These are phyloP conservation scores for Meandrusa payeni DNA, from an alignment of 2,888 invertebrate species.

Conservation along the genomic window DNA sequence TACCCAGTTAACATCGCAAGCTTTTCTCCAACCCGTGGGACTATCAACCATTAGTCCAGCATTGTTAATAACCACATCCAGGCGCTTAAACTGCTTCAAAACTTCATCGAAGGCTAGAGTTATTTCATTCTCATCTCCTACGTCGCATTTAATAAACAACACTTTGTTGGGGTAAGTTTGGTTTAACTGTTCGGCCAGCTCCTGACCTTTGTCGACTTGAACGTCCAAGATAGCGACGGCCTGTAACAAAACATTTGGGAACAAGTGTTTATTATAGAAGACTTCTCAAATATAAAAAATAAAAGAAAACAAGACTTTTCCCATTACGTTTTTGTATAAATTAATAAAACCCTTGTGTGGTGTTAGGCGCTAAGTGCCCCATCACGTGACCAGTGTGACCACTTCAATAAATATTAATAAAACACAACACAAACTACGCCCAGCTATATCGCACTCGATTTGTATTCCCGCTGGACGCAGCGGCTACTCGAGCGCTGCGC, in stretches of 20 bases:
- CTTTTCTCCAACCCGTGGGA: constrained; percentile 38
- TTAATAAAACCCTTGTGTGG: too few species aligned
- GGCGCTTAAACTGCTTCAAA: constrained; percentile 32
- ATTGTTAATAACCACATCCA: constrained; percentile 48
- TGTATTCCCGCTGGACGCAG: too few species aligned
- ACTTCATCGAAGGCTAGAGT: constrained; percentile 35
- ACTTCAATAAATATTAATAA: too few species aligned
- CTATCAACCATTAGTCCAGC: constrained; percentile 46
- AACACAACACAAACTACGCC: too few species aligned
- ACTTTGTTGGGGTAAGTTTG: constrained; percentile 32
- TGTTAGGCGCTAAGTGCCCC: too few species aligned
- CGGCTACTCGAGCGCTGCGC: too few species aligned
- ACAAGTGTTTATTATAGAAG: too few species aligned
- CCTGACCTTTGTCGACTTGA: constrained; percentile 25
- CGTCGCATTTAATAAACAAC: constrained; percentile 42
- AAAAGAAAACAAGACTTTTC: too few species aligned
- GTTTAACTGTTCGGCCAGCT: constrained; percentile 33
- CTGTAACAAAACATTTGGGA: constrained; percentile 4
- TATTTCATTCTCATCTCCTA: constrained; percentile 40
- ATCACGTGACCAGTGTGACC: too few species aligned
- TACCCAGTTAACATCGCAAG: constrained; percentile 49
- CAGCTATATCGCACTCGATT: too few species aligned
- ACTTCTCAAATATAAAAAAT: too few species aligned
- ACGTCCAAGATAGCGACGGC: constrained; percentile 22
- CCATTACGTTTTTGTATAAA: too few species aligned